Percentiles rank a stretch among this genome's conserved stretches.
Conservation (phyloP, 2,888 invertebrate species). For the Fragum whitleyi region DNA sequence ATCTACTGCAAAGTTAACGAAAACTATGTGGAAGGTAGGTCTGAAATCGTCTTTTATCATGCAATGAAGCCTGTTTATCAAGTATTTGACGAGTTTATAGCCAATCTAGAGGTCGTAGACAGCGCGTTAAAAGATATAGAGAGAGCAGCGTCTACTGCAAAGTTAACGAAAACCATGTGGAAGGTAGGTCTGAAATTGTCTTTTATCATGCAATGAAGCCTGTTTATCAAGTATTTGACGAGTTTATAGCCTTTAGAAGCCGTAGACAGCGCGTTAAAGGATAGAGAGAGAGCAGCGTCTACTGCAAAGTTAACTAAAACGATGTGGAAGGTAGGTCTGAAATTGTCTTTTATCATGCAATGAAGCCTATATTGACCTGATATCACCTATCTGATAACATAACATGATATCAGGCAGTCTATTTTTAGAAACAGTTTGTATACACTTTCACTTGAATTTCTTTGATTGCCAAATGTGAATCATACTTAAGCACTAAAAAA, state of each 20-base stretch:
- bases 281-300: conserved; percentile 47
- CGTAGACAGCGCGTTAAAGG: conserved; percentile 70
- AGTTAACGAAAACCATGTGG: conserved; percentile 52
- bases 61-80: conserved; percentile 67
- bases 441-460: no score
- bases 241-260: conserved; percentile 73
- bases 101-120: conserved; percentile 74
- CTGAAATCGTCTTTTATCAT: no score
- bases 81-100: conserved; percentile 76
- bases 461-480: no score
- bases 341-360: no score
- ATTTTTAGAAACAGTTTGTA: no score
- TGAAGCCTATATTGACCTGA: no score
- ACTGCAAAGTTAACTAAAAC: conserved; percentile 40
- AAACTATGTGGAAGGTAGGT: conserved; percentile 60
- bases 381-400: no score
- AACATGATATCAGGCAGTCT: no score
- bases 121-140: conserved; percentile 61
- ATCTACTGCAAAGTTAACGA: conserved; percentile 39
- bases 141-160: conserved; percentile 33
- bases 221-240: conserved; percentile 76
- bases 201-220: no score
- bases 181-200: conserved; percentile 50
- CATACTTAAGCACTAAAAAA: no score
- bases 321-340: conserved; percentile 58